Evolutionary conservation across 2,113 vertebrate genomes (phyloP).

Genomic region (Halcyon malimbica): DNA sequence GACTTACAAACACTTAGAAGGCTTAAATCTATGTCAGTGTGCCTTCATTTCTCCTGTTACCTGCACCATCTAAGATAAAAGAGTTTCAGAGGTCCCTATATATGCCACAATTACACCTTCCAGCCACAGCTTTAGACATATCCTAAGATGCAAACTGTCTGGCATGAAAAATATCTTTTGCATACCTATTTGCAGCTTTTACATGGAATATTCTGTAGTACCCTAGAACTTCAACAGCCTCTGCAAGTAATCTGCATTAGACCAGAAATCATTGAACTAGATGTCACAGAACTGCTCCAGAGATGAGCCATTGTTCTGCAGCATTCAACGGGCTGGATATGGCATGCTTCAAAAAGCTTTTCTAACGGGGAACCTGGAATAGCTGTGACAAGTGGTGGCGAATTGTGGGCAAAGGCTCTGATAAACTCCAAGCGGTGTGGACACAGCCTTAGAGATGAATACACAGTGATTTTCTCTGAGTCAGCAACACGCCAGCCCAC

Average conservation of each 20-base stretch:
- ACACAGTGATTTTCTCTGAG: not conserved
- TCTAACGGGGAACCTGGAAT: not conserved
- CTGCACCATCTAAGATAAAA: not conserved
- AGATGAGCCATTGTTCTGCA: not conserved
- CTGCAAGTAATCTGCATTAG: not conserved
- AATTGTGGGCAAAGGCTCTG: not conserved
- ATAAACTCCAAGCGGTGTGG: not conserved
- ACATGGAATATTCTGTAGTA: not conserved
- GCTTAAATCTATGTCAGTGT: not conserved
- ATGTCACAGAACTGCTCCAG: not conserved
- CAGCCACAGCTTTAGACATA: not conserved
- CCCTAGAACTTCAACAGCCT: not conserved
- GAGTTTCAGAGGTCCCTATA: not conserved
- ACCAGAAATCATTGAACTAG: fast-evolving
- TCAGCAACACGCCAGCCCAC: not conserved
- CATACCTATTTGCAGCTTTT: not conserved
- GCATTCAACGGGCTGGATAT: not conserved
- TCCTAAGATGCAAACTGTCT: not conserved
- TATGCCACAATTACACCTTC: not conserved
- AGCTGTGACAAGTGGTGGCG: not conserved
- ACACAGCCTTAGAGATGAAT: not conserved
- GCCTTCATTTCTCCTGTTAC: not conserved
- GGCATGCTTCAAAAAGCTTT: not conserved
- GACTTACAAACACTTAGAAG: not conserved
- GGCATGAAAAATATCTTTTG: not conserved